phyloP scores from a whole-genome alignment of 2,888 invertebrate species.

The Xestobium rufovillosum region DNA sequence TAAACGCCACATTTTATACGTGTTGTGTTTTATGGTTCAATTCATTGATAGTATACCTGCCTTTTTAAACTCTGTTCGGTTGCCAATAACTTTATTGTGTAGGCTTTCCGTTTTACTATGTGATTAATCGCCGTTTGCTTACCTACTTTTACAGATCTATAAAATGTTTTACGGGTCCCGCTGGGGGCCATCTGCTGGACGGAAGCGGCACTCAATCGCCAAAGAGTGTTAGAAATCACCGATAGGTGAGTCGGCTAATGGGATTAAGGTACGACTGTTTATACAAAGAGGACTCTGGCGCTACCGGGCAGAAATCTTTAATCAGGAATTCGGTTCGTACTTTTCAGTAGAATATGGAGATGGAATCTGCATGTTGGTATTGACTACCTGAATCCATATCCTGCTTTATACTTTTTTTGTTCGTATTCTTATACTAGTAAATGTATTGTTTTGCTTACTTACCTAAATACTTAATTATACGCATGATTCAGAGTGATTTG shows the following conservation, averaged over 20 bases:
- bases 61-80: conserved; percentile 21
- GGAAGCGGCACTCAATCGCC: conserved; percentile 30
- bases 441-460: too few species aligned
- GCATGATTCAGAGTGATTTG: too few species aligned
- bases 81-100: conserved; percentile 19
- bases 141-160: conserved; percentile 14
- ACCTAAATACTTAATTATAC: too few species aligned
- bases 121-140: conserved; percentile 1
- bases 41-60: conserved; percentile 37
- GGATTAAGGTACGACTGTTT: too few species aligned
- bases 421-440: too few species aligned
- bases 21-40: conserved; percentile 40
- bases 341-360: too few species aligned
- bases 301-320: too few species aligned
- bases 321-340: too few species aligned
- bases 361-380: too few species aligned
- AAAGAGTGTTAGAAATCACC: conserved; percentile 25
- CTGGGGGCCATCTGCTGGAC: conserved; percentile 34
- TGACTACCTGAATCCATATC: too few species aligned
- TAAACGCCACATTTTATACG: conserved; percentile 43
- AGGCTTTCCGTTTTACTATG: neutral
- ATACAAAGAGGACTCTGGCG: too few species aligned
- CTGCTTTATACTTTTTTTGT: too few species aligned
- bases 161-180: conserved; percentile 10
- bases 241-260: conserved; percentile 27